Conservation (phyloP, 1,140 invertebrate species). For the Caenorhabditis brenneri region DNA sequence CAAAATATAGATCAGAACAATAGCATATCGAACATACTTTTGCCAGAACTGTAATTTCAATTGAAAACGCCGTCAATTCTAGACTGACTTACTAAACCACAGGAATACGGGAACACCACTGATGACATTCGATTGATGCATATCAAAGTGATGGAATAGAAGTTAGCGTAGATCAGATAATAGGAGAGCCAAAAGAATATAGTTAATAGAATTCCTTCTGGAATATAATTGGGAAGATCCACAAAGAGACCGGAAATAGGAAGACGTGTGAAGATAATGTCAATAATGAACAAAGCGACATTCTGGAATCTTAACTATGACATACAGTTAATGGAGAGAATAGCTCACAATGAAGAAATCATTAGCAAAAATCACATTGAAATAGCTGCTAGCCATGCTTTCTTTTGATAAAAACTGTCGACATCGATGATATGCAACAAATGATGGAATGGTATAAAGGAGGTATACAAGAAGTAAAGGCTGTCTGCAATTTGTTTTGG, state of each 20-base stretch:
- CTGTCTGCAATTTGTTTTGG: background rate
- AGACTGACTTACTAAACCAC: background rate
- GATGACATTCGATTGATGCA: conserved; percentile 18
- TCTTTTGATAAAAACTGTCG: background rate
- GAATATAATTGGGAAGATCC: background rate
- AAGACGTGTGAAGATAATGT: conserved; percentile 7
- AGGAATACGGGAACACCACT: background rate
- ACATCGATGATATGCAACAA: conserved; percentile 1
- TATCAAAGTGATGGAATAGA: background rate
- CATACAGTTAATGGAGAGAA: background rate
- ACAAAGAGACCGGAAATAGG: background rate
- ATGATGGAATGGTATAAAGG: background rate
- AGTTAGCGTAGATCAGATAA: conserved; percentile 4
- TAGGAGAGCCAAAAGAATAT: background rate
- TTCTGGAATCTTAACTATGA: no score
- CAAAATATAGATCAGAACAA: background rate
- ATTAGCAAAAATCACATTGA: conserved; percentile 3
- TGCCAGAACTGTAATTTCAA: conserved; percentile 8
- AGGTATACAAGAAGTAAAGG: background rate
- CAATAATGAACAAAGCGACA: conserved; percentile 7
- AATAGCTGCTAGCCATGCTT: background rate
- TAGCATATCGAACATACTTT: background rate
- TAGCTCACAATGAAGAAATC: conserved; percentile 11
- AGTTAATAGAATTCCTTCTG: background rate
- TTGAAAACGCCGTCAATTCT: background rate